Evolutionary conservation across 2,113 vertebrate species (phyloP).

Genomic region (Gavia stellata): DNA sequence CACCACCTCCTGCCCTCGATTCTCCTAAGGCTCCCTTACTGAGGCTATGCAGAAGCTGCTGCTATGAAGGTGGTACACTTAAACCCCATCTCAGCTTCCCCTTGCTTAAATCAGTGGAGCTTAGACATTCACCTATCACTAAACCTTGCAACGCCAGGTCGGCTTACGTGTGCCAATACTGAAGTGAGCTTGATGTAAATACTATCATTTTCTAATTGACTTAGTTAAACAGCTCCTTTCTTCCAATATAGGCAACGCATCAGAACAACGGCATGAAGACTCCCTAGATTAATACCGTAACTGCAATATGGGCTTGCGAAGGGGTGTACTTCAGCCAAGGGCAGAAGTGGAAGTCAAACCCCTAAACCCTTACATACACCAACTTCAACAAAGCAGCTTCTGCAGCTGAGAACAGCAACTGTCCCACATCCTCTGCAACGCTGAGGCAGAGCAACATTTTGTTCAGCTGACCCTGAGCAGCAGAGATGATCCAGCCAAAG

Average conservation of each 20-base stretch:
- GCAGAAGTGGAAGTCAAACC: neutral
- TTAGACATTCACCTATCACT: neutral
- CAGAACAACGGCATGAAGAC: neutral
- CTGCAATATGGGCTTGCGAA: neutral
- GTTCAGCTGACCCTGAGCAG: neutral
- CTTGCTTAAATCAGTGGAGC: neutral
- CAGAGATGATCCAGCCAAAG: neutral
- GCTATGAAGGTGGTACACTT: neutral
- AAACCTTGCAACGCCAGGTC: neutral
- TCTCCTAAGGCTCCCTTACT: neutral
- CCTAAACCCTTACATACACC: neutral
- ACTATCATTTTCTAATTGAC: neutral
- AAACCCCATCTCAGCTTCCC: neutral
- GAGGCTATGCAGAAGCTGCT: neutral
- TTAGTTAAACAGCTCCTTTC: neutral
- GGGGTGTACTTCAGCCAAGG: accelerated
- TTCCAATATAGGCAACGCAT: neutral
- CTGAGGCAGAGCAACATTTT: accelerated
- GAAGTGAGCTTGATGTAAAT: neutral
- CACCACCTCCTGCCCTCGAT: neutral
- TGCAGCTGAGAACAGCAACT: neutral
- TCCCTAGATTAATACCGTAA: neutral
- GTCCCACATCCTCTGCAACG: neutral
- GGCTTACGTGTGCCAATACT: neutral
- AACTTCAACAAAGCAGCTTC: neutral